Evolutionary conservation across 2,113 vertebrate genomes (phyloP).

Genomic region (Syrrhaptes paradoxus): DNA sequence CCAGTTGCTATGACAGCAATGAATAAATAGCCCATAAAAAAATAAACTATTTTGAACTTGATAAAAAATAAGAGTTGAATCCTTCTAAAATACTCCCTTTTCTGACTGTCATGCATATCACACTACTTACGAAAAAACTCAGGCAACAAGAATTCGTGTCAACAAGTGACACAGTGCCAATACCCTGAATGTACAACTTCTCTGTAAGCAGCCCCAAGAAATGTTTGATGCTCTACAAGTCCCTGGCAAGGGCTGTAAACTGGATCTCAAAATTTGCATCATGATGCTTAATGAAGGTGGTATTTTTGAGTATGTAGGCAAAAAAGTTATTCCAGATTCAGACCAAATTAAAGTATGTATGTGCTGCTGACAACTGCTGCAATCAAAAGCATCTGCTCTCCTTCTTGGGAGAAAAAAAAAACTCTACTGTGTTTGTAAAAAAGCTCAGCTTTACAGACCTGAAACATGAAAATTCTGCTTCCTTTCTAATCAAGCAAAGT

Average conservation of each 20-base stretch:
- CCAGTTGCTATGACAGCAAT: not conserved
- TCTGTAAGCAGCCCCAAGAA: slow-evolving; percentile 16
- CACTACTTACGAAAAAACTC: not conserved
- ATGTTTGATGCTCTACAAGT: not conserved
- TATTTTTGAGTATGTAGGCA: not conserved
- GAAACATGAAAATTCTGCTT: not conserved
- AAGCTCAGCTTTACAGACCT: not conserved
- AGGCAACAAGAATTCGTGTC: not conserved
- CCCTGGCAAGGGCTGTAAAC: not conserved
- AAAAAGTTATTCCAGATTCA: not conserved
- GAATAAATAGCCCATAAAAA: not conserved
- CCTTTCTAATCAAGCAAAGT: not conserved
- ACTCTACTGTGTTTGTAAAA: not conserved
- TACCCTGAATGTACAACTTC: not conserved
- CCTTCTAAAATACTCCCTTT: not conserved
- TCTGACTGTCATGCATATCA: not conserved
- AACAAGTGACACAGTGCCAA: not conserved
- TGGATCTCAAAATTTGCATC: not conserved
- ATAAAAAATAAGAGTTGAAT: slow-evolving; percentile 11
- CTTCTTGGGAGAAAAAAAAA: not conserved
- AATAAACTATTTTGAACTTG: not conserved
- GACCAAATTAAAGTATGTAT: not conserved
- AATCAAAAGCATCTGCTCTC: not conserved
- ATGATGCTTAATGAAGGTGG: not conserved
- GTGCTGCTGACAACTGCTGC: not conserved